Evolutionary conservation across 2,888 invertebrate species (phyloP).

Genomic region (Ommatoiulus sabulosus): DNA sequence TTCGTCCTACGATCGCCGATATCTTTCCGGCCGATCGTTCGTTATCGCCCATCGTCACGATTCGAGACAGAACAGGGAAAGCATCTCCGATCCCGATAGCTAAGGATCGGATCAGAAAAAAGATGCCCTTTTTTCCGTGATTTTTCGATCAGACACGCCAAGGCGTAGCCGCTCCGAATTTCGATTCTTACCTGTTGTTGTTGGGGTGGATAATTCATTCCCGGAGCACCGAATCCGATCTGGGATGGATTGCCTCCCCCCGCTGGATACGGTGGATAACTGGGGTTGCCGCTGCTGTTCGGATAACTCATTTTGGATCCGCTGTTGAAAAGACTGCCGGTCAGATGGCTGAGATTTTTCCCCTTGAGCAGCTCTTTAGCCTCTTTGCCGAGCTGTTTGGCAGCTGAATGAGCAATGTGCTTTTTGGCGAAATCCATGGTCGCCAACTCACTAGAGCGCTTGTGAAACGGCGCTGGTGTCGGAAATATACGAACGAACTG

Average conservation of each 20-base stretch:
- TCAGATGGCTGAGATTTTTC: conserved; percentile 3
- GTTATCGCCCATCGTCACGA: too few species aligned
- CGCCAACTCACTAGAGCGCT: not conserved
- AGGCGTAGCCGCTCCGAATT: not conserved
- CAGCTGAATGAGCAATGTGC: not conserved
- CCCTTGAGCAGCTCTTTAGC: conserved; percentile 11
- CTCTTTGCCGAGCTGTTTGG: conserved; percentile 23
- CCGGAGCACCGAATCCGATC: not conserved
- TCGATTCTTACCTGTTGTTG: conserved; percentile 27
- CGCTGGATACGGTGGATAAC: not conserved
- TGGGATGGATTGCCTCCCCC: not conserved
- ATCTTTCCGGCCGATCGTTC: not conserved
- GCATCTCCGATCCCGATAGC: not conserved
- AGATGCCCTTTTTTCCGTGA: too few species aligned
- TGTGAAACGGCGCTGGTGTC: not conserved
- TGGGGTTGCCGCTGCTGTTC: not conserved
- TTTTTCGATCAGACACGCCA: not conserved
- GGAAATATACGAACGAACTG: too few species aligned
- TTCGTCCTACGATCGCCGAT: not conserved
- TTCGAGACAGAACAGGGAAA: too few species aligned
- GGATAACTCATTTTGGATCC: not conserved
- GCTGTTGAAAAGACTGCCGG: not conserved
- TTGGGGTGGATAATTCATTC: conserved; percentile 16
- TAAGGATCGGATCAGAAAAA: not conserved
- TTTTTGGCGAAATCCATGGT: conserved; percentile 9